Base-by-base conservation (phyloP, 2,113 vertebrate genomes). In the Dipodomys ordii region DNA sequence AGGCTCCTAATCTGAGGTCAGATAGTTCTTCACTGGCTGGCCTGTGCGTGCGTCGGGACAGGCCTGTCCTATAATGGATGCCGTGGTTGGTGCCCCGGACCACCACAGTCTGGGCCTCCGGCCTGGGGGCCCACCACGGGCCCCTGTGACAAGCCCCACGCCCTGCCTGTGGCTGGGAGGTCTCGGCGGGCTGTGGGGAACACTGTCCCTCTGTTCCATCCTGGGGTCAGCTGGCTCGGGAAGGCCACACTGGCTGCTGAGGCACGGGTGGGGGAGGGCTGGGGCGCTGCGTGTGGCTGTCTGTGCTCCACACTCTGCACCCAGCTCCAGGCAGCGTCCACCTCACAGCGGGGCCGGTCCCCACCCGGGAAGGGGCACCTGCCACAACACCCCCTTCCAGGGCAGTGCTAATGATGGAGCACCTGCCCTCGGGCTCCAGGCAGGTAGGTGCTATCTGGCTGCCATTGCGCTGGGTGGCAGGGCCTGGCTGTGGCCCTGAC, bases 41-140 rank as follows among this genome's bases (percentile, higher is more conserved):
- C n/a, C 44, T 35, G 35, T 23, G 46, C 39, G 32, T 46, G n/a
- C 4, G 71, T 32, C 3, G 28, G 78, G 73, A 8, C 60, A 19
- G 69, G 74, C 27, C n/a, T 3, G 13, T 73, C 68, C 73, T 60
- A 7, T 27, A 49, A 7, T 13, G 15, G 71, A 39, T n/a, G 64
- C 65, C 15, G 1, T 2, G 0, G n/a, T 3, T n/a, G 92, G 39
- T 0, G 0, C 2, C 0, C 5, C 23, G 3, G 35, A 7, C n/a
- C 3, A 2, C 23, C 0, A n/a, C n/a, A n/a, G 13, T 32, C 28
- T 11, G 60, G 68, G 18, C 39, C 44, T n/a, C 69, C 16, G 0
- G 53, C 0, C 7, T 57, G 6, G 25, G 27, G 71, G 18, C 5
- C 32, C 32, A 35, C 35, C 35, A 39, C 35, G 35, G 65, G 67